phyloP scores from a whole-genome alignment of 1,140 invertebrate species.

The Heliconius congener region DNA sequence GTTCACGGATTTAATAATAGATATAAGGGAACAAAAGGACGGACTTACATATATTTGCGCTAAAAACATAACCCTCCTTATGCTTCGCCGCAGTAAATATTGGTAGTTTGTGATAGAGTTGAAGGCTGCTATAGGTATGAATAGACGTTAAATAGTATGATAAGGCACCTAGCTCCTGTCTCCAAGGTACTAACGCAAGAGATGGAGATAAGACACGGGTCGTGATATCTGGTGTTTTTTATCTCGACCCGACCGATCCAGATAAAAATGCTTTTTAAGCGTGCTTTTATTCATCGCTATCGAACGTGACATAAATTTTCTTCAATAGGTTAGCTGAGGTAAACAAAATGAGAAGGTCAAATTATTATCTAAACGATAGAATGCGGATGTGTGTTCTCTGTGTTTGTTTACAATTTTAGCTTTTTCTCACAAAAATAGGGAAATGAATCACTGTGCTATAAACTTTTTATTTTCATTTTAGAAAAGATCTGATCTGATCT shows the following conservation, averaged over 20 bases:
- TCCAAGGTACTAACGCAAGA: conserved; percentile 39
- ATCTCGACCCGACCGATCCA: conserved; percentile 40
- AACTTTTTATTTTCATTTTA: not conserved
- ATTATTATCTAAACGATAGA: conserved; percentile 16
- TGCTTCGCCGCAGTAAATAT: no score
- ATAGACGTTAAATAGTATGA: conserved; percentile 45
- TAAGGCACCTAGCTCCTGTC: conserved; percentile 44
- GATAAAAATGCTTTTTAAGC: conserved; percentile 23
- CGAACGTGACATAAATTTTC: conserved; percentile 27
- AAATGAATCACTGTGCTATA: not conserved
- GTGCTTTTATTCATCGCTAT: conserved; percentile 34
- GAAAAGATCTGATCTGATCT: no score
- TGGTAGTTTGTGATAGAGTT: no score
- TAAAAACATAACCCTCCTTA: no score
- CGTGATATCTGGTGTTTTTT: conserved; percentile 54
- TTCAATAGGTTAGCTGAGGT: conserved; percentile 20
- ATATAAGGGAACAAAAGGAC: no score
- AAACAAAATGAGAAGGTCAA: conserved; percentile 28
- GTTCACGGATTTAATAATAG: no score
- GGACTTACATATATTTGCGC: no score
- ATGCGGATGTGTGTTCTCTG: not conserved
- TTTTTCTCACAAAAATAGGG: not conserved
- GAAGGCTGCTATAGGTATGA: not conserved
- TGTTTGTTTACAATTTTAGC: not conserved
- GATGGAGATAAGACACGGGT: conserved; percentile 62